Evolutionary conservation across 2,113 vertebrate species (phyloP), one percentile per base, ranked within the genome.

Genomic region (Indicator indicator): DNA sequence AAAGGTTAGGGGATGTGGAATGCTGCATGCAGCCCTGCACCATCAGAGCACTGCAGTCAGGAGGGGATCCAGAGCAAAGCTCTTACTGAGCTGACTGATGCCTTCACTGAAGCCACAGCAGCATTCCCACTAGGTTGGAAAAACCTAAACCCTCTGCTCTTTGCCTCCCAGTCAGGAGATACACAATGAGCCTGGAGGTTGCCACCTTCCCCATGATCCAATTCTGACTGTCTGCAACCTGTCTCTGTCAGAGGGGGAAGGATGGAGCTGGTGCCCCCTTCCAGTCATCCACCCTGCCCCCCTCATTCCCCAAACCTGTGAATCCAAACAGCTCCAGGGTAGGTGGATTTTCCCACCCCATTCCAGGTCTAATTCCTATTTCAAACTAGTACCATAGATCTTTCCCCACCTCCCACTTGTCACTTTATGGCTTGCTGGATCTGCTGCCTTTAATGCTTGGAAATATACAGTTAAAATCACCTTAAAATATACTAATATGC

Each of bases 371-470:
- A 97, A 98, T 98, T 97, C 97, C 97, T 96, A 95, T 95, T 78
- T 91, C 96, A 92, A 95, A 92, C 94, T 85, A 62, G 80, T 90
- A 89, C 94, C 55, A 0, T 97, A 97, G 97, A 97, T 97, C 95
- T 97, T 97, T 80, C 90, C 86, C 88, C 86, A 86, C 78, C 92
- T 96, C 95, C 95, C 91, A 89, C 94, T 93, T 95, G 96, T 97
- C 97, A 97, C 95, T 98, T 98, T 97, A 98, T 97, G 91, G 95
- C 96, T 97, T 97, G 92, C 97, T 97, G 95, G 97, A 90, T 94
- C 89, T 97, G 88, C 94, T 97, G 96, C 77, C 94, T 89, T 97
- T 97, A 97, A 94, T 97, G 96, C 95, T 97, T 95, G 83, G 89
- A 97, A 96, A 97, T 94, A 97, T 96, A 97, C 96, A 97, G 96